phyloP scores from a whole-genome alignment of 2,888 invertebrate genomes.

The Apamea monoglypha region DNA sequence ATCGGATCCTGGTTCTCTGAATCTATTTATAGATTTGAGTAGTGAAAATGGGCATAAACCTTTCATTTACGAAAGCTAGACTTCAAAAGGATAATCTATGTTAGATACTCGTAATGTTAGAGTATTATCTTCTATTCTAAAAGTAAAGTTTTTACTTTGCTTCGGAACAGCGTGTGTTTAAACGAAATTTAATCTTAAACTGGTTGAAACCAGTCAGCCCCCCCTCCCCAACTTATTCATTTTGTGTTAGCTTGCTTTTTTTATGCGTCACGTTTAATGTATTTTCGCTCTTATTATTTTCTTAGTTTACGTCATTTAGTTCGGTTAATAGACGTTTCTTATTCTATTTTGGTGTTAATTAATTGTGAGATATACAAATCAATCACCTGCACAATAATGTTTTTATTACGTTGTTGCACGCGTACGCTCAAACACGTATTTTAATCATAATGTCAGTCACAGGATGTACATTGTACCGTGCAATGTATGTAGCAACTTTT shows the following conservation, averaged over 20 bases:
- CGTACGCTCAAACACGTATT: not conserved
- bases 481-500: not conserved
- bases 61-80: not conserved
- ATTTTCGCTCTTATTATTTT: too few relatives aligned
- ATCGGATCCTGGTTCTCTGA: slow-evolving; percentile 6
- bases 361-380: not conserved
- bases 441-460: not conserved
- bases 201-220: not conserved
- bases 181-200: not conserved
- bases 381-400: not conserved
- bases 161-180: not conserved
- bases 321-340: too few relatives aligned
- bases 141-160: not conserved
- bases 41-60: not conserved
- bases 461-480: not conserved
- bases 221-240: too few relatives aligned
- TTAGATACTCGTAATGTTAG: too few relatives aligned
- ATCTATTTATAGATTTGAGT: not conserved
- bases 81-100: not conserved
- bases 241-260: too few relatives aligned
- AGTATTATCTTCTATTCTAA: not conserved
- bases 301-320: too few relatives aligned
- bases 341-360: not conserved
- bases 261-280: too few relatives aligned
- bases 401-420: not conserved